phyloP scores from a whole-genome alignment of 2,113 vertebrate genomes.

The Spermophilus dauricus region DNA sequence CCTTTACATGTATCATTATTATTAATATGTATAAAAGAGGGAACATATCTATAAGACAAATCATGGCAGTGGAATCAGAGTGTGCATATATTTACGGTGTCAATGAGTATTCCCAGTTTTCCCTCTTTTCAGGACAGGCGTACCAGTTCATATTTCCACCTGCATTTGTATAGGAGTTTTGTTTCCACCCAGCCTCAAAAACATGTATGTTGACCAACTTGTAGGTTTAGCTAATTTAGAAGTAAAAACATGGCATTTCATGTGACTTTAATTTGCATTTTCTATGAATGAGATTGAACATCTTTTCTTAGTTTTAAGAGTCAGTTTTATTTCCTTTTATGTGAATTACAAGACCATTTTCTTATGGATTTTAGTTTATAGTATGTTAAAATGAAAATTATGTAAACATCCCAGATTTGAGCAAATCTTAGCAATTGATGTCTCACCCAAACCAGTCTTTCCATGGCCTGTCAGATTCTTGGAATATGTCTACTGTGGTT shows the following conservation, averaged over 20 bases:
- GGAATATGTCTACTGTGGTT: background rate
- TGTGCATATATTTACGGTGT: background rate
- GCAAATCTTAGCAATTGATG: background rate
- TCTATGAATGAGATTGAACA: background rate
- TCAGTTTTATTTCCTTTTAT: constrained; percentile 5
- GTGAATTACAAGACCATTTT: background rate
- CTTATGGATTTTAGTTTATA: background rate
- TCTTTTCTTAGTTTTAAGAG: constrained; percentile 39
- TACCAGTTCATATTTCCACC: background rate
- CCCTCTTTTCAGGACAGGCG: background rate
- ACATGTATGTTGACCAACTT: background rate
- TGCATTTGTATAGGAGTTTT: background rate
- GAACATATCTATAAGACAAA: background rate
- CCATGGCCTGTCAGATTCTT: background rate
- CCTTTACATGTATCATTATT: background rate
- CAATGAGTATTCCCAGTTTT: background rate
- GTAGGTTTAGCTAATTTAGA: background rate
- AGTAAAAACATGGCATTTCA: background rate
- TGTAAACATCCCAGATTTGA: background rate
- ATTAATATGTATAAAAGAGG: background rate
- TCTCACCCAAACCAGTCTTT: constrained; percentile 17
- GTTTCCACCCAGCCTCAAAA: background rate
- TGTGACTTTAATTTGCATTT: constrained; percentile 49
- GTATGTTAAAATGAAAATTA: constrained; percentile 34
- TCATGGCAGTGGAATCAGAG: background rate